These are phyloP conservation scores for Coregonus sp. DNA, from an alignment of 2,797 vertebrate genomes.

Conservation along the genomic window DNA sequence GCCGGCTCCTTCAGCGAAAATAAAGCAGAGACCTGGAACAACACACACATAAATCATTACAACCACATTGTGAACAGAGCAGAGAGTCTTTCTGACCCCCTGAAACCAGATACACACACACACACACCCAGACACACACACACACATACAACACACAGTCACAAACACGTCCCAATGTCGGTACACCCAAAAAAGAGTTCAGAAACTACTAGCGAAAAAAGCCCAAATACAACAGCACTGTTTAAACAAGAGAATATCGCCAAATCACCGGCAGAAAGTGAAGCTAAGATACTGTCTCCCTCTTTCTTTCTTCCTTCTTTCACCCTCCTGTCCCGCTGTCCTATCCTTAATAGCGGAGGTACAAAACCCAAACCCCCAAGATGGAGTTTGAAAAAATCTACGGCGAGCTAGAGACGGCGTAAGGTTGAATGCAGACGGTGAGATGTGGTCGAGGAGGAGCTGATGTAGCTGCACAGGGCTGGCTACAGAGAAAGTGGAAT, in stretches of 20 bases:
- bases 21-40: conserved; percentile 60
- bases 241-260: conserved; percentile 49
- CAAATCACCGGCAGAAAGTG: conserved; percentile 60
- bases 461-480: conserved; percentile 75
- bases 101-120: conserved; percentile 36
- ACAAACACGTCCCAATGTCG: conserved; percentile 68
- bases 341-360: conserved; percentile 70
- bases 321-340: conserved; percentile 69
- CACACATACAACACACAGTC: conserved; percentile 58
- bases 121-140: conserved; percentile 15
- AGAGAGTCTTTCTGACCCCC: conserved; percentile 42
- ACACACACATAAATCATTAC: conserved; percentile 60
- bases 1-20: conserved; percentile 64
- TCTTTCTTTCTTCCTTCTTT: conserved; percentile 57
- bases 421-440: conserved; percentile 77
- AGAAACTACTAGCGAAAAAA: conserved; percentile 62
- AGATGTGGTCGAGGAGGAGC: conserved; percentile 81
- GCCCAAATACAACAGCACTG: conserved; percentile 42
- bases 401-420: conserved; percentile 78
- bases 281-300: conserved; percentile 62
- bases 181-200: conserved; percentile 49
- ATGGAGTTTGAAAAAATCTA: conserved; percentile 71
- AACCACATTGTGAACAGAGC: conserved; percentile 48
- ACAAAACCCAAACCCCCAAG: conserved; percentile 65
- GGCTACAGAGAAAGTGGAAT: conserved; percentile 82